Evolutionary conservation across 2,797 vertebrate species (phyloP), one percentile per base, ranked within the genome.

Genomic region (Periparus ater): DNA sequence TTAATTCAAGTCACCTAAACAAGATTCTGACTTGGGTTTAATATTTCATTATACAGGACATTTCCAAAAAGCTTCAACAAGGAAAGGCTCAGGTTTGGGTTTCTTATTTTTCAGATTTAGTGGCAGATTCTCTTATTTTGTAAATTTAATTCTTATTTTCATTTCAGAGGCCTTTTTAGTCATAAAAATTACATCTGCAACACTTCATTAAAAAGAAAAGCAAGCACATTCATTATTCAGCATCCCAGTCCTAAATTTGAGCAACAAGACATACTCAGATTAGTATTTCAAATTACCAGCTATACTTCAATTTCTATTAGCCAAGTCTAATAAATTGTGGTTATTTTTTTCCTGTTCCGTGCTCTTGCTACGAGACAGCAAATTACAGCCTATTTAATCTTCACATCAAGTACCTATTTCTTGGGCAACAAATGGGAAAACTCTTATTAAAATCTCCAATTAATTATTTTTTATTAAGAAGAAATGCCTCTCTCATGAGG

Each of bases 201-300:
- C 23, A 42, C 36, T 88, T 75, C 32, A 82, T 44, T 82, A 68
- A 36, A 79, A 71, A 74, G 60, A 29, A 85, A 74, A 74, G 44
- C 29, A 80, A 54, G 18, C 11, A 20, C 10, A 48, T 65, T 62
- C 27, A 42, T 79, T 92, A 73, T 55, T 63, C 36, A 65, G 27
- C 60, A 79, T 34, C 51, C 27, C n/a, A 40, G 62, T 42, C 58
- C 82, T 76, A 78, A 63, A 75, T 88, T 0, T 75, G 58, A 84
- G 66, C 70, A 85, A 78, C 22, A 45, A 67, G 62, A 77, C 58
- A 32, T 4, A 65, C 29, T 78, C n/a, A 54, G 57, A 88, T 58
- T n/a, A 83, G 40, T 55, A 83, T 55, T 79, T 83, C 76, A 62
- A 88, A 83, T 83, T 79, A 85, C n/a, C 79, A 85, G 36, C 48